A percentile compares a stretch with the other conserved stretches of the same genome.
Conservation (phyloP, 2,797 vertebrate genomes). For the Neoniphon sammara region DNA sequence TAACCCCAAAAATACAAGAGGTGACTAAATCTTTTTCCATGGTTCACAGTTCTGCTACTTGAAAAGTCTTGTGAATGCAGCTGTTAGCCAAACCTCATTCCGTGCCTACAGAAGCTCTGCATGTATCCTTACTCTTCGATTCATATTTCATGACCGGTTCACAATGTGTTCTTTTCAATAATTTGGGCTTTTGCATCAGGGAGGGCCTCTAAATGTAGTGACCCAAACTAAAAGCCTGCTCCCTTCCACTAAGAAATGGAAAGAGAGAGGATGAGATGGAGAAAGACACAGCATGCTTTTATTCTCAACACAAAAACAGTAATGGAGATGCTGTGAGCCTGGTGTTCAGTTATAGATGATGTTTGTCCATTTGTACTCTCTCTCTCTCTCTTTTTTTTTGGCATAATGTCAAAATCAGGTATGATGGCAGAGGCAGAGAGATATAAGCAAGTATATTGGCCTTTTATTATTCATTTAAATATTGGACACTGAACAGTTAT, state of each 20-base stretch:
- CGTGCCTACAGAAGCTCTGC: background rate
- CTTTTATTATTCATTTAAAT: too few relatives aligned
- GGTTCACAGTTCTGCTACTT: background rate
- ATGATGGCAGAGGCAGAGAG: background rate
- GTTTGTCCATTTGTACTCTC: background rate
- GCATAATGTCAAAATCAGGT: background rate
- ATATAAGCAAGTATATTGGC: background rate
- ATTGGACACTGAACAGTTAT: too few relatives aligned
- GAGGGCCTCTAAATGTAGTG: background rate
- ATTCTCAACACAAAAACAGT: background rate
- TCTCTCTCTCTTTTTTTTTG: too few relatives aligned
- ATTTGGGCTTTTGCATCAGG: slow-evolving; percentile 16
- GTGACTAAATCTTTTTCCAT: background rate
- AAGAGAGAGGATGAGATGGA: background rate
- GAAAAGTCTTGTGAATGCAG: background rate
- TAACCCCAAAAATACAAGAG: background rate
- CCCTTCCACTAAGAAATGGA: slow-evolving; percentile 16
- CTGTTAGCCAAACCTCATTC: background rate
- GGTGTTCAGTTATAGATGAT: background rate
- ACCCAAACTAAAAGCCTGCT: slow-evolving; percentile 24
- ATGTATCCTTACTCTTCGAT: background rate
- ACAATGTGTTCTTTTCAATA: slow-evolving; percentile 36
- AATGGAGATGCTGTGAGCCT: slow-evolving; percentile 5
- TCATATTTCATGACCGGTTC: slow-evolving; percentile 28
- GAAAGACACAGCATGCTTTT: background rate